Evolutionary conservation across 2,113 vertebrate species (phyloP), one percentile per base, ranked within the genome.

Genomic region (Uria aalge): DNA sequence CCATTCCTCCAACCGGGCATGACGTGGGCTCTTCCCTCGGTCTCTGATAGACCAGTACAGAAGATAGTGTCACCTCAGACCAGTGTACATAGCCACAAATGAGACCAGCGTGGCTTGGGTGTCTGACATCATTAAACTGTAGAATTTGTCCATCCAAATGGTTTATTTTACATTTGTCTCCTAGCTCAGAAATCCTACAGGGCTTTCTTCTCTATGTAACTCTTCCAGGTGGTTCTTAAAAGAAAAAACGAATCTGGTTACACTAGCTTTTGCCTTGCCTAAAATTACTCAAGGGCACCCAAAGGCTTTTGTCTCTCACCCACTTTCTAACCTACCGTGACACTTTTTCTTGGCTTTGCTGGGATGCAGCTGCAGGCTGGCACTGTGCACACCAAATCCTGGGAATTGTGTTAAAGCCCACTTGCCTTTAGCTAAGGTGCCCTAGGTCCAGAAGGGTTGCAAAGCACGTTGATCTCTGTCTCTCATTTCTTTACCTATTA

Each of bases 401-500:
- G 40, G 23, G 34, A 41, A 52, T 2, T 5, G 45, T 11, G 27
- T 21, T 21, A 30, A 50, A 48, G 2, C 20, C 13, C 22, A 3
- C 14, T 15, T 12, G 23, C 32, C 20, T 84, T 32, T 12, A 26
- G 17, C 19, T 11, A 8, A 9, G 41, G 64, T 20, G 5, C 59
- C 1, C 1, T 2, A 36, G 45, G 22, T 9, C n/a, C 14, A 32
- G 27, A 27, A 34, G 21, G 52, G 34, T 2, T 2, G 9, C 30
- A 10, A 3, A 8, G 66, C 17, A 1, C 10, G 16, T 24, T 14
- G 11, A 8, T 8, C 2, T 53, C 34, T 15, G 12, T 34, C 34
- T 73, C n/a, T 45, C 22, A 8, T 50, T 59, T 36, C 64, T 52
- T 22, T 13, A 12, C 18, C n/a, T 32, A 0, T 56, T 41, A 55